phyloP scores from a whole-genome alignment of 2,888 invertebrate species.

The Dynastes grantii region DNA sequence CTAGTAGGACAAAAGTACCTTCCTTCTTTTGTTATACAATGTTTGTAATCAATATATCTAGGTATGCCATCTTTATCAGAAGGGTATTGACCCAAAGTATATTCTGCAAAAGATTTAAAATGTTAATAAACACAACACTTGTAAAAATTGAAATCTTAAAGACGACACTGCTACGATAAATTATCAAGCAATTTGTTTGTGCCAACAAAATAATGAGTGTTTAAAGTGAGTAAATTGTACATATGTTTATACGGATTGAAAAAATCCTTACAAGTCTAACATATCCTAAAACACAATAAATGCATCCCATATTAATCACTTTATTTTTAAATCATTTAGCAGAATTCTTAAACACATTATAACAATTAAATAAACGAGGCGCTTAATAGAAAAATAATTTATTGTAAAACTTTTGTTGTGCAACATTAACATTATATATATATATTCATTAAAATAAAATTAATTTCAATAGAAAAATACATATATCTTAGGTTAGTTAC shows the following conservation, averaged over 20 bases:
- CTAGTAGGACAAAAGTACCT: constrained; percentile 49
- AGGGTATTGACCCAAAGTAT: constrained; percentile 17
- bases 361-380: no score
- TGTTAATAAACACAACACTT: constrained; percentile 19
- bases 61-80: constrained; percentile 42
- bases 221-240: no score
- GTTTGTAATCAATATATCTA: constrained; percentile 41
- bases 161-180: background rate
- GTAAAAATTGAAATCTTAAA: background rate
- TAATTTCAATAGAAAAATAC: background rate
- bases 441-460: background rate
- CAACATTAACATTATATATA: no score
- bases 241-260: no score
- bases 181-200: background rate
- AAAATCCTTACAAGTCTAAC: no score
- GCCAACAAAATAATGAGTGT: no score
- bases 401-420: no score
- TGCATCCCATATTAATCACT: no score
- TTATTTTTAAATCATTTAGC: no score
- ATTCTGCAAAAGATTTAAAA: constrained; percentile 38
- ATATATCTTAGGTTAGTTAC: background rate
- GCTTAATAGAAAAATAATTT: no score
- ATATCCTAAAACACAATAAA: no score
- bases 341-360: no score
- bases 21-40: constrained; percentile 46